Conservation (phyloP, 2,888 invertebrate species). For the Torymus texanus region DNA sequence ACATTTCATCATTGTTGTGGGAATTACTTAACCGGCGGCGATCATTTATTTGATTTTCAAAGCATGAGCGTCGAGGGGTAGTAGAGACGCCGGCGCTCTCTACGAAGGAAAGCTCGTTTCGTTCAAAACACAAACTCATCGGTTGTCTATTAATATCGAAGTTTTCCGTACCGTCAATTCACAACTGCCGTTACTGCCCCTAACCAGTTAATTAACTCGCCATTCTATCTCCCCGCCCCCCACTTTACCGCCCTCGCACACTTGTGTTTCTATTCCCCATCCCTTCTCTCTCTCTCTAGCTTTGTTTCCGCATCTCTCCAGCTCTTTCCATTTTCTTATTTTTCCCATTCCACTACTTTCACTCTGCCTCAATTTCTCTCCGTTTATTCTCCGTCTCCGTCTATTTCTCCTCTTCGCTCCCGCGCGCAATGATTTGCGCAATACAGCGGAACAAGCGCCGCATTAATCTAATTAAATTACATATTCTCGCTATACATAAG, state of each 20-base stretch:
- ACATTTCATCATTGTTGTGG: background rate
- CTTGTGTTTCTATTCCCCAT: conserved; percentile 10
- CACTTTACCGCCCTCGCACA: conserved; percentile 30
- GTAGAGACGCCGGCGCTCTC: background rate
- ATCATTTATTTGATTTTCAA: conserved; percentile 32
- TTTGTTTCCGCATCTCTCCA: conserved; percentile 20
- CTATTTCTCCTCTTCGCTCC: background rate
- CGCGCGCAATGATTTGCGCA: background rate
- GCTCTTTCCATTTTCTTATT: conserved; percentile 25
- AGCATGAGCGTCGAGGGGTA: background rate
- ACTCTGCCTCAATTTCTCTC: conserved; percentile 11
- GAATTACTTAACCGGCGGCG: background rate
- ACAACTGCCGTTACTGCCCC: background rate
- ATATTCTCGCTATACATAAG: conserved; percentile 15
- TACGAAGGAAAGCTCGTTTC: background rate
- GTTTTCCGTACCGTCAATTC: conserved; percentile 46
- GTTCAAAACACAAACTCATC: conserved; percentile 47
- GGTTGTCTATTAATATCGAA: conserved; percentile 52
- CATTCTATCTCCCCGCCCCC: conserved; percentile 37
- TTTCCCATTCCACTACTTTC: conserved; percentile 24
- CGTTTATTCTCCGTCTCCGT: background rate
- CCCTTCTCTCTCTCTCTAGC: conserved; percentile 3
- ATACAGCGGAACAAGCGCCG: background rate
- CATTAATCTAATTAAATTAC: conserved; percentile 43
- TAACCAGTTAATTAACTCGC: conserved; percentile 57